Evolutionary conservation across 2,888 invertebrate genomes (phyloP), one percentile per base, ranked within the genome.

Genomic region (Eristalis tenax): DNA sequence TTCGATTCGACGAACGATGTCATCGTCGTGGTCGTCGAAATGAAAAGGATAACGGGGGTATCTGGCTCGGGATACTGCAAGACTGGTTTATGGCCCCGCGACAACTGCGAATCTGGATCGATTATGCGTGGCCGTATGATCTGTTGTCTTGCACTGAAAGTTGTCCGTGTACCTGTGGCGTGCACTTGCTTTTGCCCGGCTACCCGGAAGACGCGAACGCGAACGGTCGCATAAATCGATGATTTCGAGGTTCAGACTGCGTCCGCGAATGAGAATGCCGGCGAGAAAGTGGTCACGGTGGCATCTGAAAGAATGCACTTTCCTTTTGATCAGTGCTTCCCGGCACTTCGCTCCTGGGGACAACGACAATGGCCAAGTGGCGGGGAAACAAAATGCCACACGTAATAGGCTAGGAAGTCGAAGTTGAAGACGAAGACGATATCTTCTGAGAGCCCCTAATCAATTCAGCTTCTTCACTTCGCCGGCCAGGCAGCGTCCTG

Each of bases 231-330:
- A 79, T 83, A 79, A 86, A 79, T 86, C 56, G 57, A 26, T n/a
- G 74, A 40, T 56, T 83, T 79, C 15, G 78, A 86, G 78, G 78
- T 86, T 82, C 78, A 86, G 78, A 69, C 71, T 4, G 32, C 32
- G 85, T 70, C 68, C 43, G 56, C 15, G 26, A 57, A 57, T 59
- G 73, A 80, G 61, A 68, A 84, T 80, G 84, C 71, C 63, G 59
- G 69, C 50, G 50, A 85, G 85, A 85, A 85, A 85, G 85, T 85
- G 85, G 85, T 81, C 57, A 57, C 68, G 61, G 64, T 66, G 70
- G 61, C 50, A 57, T 63, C 26, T 43, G 43, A 64, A 82, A 77
- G 86, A 86, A 83, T 82, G 78, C 83, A 86, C 83, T 86, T 86
- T 86, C 86, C 74, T 78, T 86, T 86, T 56, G 78, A 23, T 11